phyloP scores from a whole-genome alignment of 2,888 invertebrate species.

The Smittia sp. region DNA sequence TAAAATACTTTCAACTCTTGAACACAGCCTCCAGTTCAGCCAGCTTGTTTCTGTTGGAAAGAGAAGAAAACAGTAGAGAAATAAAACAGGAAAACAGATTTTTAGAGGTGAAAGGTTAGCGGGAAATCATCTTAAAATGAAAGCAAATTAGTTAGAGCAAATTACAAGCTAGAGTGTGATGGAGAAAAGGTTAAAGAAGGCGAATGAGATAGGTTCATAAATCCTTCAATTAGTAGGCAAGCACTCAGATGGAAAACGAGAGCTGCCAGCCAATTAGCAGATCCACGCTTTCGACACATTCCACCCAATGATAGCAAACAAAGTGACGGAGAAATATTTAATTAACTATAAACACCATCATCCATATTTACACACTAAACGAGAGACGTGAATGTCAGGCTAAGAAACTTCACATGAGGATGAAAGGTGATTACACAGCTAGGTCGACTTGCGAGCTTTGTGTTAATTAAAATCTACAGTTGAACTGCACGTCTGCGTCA shows the following conservation, averaged over 20 bases:
- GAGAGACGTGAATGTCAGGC: background rate
- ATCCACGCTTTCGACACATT: background rate
- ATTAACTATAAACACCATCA: constrained; percentile 9
- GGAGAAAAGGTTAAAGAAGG: background rate
- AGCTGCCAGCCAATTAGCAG: constrained; percentile 5
- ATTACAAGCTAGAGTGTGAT: background rate
- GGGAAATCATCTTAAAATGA: background rate
- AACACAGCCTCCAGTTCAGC: constrained; percentile 55
- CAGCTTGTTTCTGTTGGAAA: constrained; percentile 52
- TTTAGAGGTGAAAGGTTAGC: constrained; percentile 5
- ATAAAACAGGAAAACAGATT: constrained; percentile 43
- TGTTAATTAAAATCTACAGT: too few species aligned
- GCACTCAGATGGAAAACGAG: background rate
- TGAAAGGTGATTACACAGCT: too few species aligned
- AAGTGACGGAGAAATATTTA: background rate
- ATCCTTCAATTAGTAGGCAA: constrained; percentile 15
- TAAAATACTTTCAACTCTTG: constrained; percentile 49
- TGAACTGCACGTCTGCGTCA: too few species aligned
- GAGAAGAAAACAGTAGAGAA: constrained; percentile 43
- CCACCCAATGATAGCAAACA: background rate
- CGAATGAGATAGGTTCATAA: constrained; percentile 2
- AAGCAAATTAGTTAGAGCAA: background rate
- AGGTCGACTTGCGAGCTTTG: too few species aligned
- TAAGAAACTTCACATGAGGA: too few species aligned
- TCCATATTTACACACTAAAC: background rate